A percentile compares a stretch with the other conserved stretches of the same genome.
These are phyloP conservation scores for Drosophila malerkotliana DNA, from an alignment of 1,140 invertebrate species.

Conservation along the genomic window DNA sequence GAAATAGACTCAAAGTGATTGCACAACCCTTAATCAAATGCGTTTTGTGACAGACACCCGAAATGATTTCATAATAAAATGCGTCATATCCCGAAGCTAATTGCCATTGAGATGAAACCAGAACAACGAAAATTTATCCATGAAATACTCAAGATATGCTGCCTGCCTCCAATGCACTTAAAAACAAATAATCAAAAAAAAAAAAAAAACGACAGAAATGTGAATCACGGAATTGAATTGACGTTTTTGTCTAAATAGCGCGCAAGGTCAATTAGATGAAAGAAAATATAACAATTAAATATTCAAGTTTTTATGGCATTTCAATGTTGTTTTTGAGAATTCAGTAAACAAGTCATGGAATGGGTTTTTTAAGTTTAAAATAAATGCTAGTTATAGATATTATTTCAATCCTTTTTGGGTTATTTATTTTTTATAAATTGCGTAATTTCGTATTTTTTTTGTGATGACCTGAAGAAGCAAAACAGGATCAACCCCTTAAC, in stretches of 20 bases:
- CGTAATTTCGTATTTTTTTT: conserved; percentile 43
- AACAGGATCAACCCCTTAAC: conserved; percentile 25
- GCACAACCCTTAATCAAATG: conserved; percentile 1
- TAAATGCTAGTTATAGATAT: no score
- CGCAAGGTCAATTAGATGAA: conserved; percentile 78
- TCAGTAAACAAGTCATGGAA: neutral
- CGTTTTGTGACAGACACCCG: conserved; percentile 7
- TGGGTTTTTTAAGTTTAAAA: neutral
- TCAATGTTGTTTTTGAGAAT: conserved; percentile 23
- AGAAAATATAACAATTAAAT: conserved; percentile 60
- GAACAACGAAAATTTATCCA: conserved; percentile 16
- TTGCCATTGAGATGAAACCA: conserved; percentile 54
- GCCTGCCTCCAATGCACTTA: conserved; percentile 42
- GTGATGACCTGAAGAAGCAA: neutral
- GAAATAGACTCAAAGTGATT: neutral
- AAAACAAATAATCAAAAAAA: conserved; percentile 2
- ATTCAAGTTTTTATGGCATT: conserved; percentile 40
- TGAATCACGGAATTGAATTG: conserved; percentile 71
- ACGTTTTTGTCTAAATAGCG: conserved; percentile 68
- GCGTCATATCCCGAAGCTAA: conserved; percentile 64
- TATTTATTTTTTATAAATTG: conserved; percentile 5
- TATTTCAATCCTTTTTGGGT: neutral
- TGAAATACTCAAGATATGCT: conserved; percentile 31
- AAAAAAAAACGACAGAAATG: conserved; percentile 16
- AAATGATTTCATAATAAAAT: conserved; percentile 47